Conservation (phyloP, 2,113 vertebrate genomes). For the Ptychochromis oligacanthus region DNA sequence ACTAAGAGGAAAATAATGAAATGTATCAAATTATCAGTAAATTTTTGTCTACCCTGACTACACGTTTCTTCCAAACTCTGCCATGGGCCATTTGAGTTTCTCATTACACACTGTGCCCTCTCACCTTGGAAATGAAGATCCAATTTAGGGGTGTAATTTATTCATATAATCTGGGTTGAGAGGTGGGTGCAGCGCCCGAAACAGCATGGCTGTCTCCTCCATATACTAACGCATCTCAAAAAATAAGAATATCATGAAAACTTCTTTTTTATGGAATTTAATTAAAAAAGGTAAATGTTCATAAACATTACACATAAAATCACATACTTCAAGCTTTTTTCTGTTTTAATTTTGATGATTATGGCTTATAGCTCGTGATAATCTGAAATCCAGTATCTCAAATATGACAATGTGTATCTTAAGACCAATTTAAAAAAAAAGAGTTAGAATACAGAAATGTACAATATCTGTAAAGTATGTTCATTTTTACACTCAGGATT, state of each 20-base stretch:
- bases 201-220: constrained; percentile 7
- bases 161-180: constrained; percentile 46
- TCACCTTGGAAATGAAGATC: constrained; percentile 24
- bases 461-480: background rate
- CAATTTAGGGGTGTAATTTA: constrained; percentile 38
- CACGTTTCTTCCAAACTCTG: constrained; percentile 20
- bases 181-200: constrained; percentile 17
- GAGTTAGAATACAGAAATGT: background rate
- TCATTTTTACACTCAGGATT: background rate
- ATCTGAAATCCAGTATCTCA: background rate
- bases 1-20: constrained; percentile 42
- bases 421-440: background rate
- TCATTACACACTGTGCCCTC: constrained; percentile 39
- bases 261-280: background rate
- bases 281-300: background rate
- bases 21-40: constrained; percentile 16
- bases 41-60: constrained; percentile 8
- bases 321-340: background rate
- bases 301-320: background rate
- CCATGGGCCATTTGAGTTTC: constrained; percentile 44
- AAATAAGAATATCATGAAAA: background rate
- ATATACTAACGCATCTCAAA: background rate
- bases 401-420: background rate
- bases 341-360: background rate
- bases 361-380: background rate